Base-by-base conservation (phyloP, 2,113 vertebrate genomes). In the Saccopteryx leptura region DNA sequence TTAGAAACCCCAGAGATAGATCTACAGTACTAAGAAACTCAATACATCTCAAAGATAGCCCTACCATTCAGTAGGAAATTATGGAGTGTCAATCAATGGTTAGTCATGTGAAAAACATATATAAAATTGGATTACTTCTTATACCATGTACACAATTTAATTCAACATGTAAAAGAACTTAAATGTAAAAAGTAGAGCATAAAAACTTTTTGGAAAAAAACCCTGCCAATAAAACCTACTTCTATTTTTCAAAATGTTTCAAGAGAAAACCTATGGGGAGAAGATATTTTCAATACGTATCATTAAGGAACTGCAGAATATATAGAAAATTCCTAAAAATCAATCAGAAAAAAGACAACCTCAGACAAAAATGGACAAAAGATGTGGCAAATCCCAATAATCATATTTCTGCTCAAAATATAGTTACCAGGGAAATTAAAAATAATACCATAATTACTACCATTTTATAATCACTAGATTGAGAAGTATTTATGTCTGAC, bases 161-260 rank as follows among this genome's bases (percentile, higher is more conserved):
- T 69, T 66, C 9, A 52, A n/a, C 5, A 81, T 79, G 9, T 23
- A 83, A 88, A 79, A n/a, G 46, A n/a, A 85, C 5, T 84, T 75
- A 9, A 56, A 9, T 26, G 12, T 48, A 60, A 81, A 89, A 58
- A 46, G 1, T 4, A 94, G 54, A 90, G 69, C 39, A 48, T 76
- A 23, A 65, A 74, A 86, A 83, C 8, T 9, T 56, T 87, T 82
- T 86, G 71, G 46, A 80, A 86, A n/a, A 86, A 90, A 79, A 52
- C 83, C 26, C 9, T 61, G 0, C 1, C 5, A 60, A 39, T 14
- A 56, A 79, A 52, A 88, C 10, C 5, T 2, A 15, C 3, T 66
- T 69, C 56, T 54, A 76, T 68, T 78, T 85, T 63, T 90, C 63
- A 85, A 85, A 48, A 79, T 11, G 26, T 15, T 91, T n/a, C 48